Evolutionary conservation across 2,797 vertebrate species (phyloP), one percentile per base, ranked within the genome.

Genomic region (Chrysocyon brachyurus): DNA sequence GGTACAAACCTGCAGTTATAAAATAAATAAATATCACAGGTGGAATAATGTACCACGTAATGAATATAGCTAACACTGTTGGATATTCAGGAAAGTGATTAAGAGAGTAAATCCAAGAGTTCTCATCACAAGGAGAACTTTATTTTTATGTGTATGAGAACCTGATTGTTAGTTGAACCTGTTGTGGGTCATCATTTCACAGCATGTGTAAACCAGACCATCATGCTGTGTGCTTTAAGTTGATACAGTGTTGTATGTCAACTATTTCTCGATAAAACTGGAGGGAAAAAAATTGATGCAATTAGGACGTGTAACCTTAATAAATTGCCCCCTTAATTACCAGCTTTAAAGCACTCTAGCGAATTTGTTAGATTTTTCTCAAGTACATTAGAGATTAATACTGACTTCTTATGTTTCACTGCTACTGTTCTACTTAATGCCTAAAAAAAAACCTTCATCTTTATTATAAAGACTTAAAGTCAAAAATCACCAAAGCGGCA

Each of bases 301-400:
- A 22, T 68, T 15, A 10, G 83, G 46, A 46, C 1, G 61, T n/a
- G 94, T 86, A 83, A 86, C 33, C 22, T 54, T 90, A 92, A 36
- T 79, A 57, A 96, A 92, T 40, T 83, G 8, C 26, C 26, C 59
- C 68, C 49, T 73, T 68, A 63, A 56, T 75, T 88, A 79, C 17
- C 57, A 93, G 66, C 26, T 79, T 28, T n/a, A 61, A 86, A 68
- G 16, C 26, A 59, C 19, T 91, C 91, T 16, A 63, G 24, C 54
- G 16, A 40, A 22, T 66, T 96, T 57, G 16, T 86, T 83, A 49
- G 36, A 52, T 66, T 90, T 97, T 83, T 93, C 28, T 87, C 46
- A 89, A 66, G 63, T 15, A 22, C 59, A 52, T 4, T 17, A 73
- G 57, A 94, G 22, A 54, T 83, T 75, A 87, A 87, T 36, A 90